Evolutionary conservation across 37 sponge, comb jelly and placozoan species (phyloP), one percentile per base, ranked within the genome.

Genomic region (Eunapius fragilis): DNA sequence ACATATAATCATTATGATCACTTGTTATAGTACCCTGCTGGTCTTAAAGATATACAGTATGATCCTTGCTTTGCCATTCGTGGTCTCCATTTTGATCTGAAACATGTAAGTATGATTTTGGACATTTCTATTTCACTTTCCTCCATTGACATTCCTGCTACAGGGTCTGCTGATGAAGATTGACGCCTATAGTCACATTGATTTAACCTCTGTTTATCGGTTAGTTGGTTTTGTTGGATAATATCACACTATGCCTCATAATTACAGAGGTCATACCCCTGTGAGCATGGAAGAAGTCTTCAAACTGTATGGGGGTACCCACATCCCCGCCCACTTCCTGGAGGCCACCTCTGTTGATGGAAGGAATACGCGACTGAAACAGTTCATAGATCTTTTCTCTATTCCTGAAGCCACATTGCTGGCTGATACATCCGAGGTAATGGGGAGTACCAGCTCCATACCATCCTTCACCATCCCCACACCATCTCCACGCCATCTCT

Each of bases 71-170:
- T 97, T 95, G 90, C 91, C 27, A 92, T 95, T 37, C 80, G 99
- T 72, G 99, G 99, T 6, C 81, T 97, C 13, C 99, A 99, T 74
- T 94, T 89, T 85, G 97, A 99, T 80, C 67, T 82, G 26, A 86
- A 58, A 72, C 50, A 82, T 37, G 67, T 83, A 75, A 23, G 69
- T 77, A 31, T 87, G 24, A 80, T 0, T 58, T 58, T 17, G 22
- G 14, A 58, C 1, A 58, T 58, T 58, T 58, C 41, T 41, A 41
- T 41, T 41, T 3, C 41, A 41, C 41, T 41, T 41, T 41, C 6
- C 41, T 41, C 41, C 41, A 41, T 41, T 41, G 41, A 3, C 25
- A 27, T 28, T 19, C 35, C 28, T n/a, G 83, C 19, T 82, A 33
- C 50, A 94, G 92, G 95, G 95, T 31, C 47, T 89, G 6, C 76